Evolutionary conservation across 2,888 invertebrate genomes (phyloP).

Genomic region (Athetis lepigone): DNA sequence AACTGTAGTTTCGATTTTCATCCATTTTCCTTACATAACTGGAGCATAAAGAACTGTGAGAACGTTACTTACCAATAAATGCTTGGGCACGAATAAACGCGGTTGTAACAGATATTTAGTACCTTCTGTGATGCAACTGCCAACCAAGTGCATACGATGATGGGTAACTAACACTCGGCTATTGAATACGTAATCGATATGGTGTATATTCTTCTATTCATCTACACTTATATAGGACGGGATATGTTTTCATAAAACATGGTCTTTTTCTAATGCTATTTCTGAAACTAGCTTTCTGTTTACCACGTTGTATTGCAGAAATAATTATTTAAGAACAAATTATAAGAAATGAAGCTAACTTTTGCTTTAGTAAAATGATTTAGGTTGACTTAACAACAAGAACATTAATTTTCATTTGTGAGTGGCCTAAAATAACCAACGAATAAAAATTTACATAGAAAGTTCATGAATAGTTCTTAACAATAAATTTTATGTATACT

Average conservation of each 20-base stretch:
- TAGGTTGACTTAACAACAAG: background rate
- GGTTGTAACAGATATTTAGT: conserved; percentile 20
- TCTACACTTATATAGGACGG: background rate
- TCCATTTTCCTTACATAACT: conserved; percentile 26
- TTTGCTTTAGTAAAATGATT: background rate
- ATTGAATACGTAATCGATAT: conserved; percentile 38
- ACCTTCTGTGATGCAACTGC: conserved; percentile 34
- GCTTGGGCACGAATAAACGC: conserved; percentile 33
- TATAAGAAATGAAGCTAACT: no score
- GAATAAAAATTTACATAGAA: no score
- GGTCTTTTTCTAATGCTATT: background rate
- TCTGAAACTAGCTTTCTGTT: background rate
- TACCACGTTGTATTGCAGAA: background rate
- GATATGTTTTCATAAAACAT: conserved; percentile 1
- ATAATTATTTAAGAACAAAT: background rate
- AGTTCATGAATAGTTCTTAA: no score
- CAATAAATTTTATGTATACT: no score
- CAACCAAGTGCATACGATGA: conserved; percentile 16
- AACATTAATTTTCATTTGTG: background rate
- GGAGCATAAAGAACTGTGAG: conserved; percentile 27
- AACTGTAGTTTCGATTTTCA: conserved; percentile 15
- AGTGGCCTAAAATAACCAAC: no score
- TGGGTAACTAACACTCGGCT: conserved; percentile 22
- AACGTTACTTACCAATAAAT: conserved; percentile 33
- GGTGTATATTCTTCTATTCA: conserved; percentile 20